Evolutionary conservation across 2,113 vertebrate genomes (phyloP), one percentile per base, ranked within the genome.

Genomic region (Nyctereutes procyonoides): DNA sequence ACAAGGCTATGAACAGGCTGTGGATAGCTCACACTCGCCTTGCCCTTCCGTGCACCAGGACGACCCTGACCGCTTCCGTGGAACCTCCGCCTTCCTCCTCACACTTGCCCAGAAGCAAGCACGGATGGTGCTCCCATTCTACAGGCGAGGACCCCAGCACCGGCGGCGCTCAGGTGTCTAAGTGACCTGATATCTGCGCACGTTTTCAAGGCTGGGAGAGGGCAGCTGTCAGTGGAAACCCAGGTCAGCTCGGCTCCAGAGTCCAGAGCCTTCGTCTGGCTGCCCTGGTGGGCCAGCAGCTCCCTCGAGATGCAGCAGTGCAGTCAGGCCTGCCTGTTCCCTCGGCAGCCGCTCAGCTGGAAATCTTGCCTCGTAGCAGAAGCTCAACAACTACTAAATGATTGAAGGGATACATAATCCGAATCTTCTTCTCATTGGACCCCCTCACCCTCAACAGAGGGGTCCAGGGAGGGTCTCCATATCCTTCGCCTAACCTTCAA

Each of bases 61-160:
- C 0, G 2, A 28, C 3, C 51, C 53, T 74, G 13, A 86, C 38
- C 10, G 19, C n/a, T 15, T 28, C 38, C 0, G 8, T 3, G 30
- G 60, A 19, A 9, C 48, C 3, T 28, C 6, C 38, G 3, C 26
- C 28, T 76, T 58, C 65, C 81, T 53, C 74, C 48, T 85, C 60
- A 8, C 1, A 48, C 14, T 60, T 22, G 14, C 38, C 35, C 12
- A 79, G 13, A 73, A 35, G 56, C 6, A 14, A 38, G 26, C 8
- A 3, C 11, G 8, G 38, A 48, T 38, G 6, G 19, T 19, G 56
- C 14, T 63, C 24, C 26, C 65, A n/a, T 30, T 74, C 63, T 53
- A 26, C 5, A 86, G 55, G 55, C 22, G 71, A 65, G 71, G 48
- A 24, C 22, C n/a, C 48, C 32, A 14, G 11, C 3, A 12, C 17